These are phyloP conservation scores for Geothlypis trichas DNA, from an alignment of 2,113 vertebrate genomes.

Conservation along the genomic window DNA sequence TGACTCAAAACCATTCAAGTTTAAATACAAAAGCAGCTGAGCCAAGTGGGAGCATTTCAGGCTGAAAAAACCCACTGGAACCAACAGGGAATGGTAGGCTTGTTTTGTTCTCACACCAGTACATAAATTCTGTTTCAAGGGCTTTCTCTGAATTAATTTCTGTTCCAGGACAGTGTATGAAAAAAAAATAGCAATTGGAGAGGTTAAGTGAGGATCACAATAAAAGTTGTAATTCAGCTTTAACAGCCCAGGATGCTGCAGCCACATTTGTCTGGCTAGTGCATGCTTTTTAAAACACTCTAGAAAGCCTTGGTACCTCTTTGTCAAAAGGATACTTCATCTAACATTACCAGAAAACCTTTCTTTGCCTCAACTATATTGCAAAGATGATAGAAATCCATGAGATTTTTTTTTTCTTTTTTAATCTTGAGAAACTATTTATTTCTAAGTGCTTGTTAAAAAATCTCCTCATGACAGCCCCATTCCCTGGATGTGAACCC, in stretches of 20 bases:
- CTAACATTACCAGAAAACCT: not conserved
- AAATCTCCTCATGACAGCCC: not conserved
- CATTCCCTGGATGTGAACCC: not conserved
- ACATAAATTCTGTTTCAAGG: not conserved
- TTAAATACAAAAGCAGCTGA: constrained; percentile 19
- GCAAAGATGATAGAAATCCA: not conserved
- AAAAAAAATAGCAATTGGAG: not conserved
- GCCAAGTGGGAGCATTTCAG: not conserved
- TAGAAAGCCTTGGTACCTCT: not conserved
- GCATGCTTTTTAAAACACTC: not conserved
- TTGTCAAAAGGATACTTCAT: not conserved
- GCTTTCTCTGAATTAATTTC: not conserved
- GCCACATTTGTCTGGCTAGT: not conserved
- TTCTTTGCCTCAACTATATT: not conserved
- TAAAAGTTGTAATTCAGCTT: not conserved
- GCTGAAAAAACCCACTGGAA: not conserved
- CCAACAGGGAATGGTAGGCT: not conserved
- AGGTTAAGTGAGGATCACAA: not conserved
- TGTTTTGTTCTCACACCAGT: not conserved
- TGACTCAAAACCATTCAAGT: not conserved
- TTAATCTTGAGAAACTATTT: not conserved
- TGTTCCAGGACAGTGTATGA: not conserved
- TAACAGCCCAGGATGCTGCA: not conserved
- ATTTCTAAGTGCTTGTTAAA: not conserved
- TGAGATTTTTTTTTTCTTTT: not conserved